Evolutionary conservation across 2,797 vertebrate species (phyloP).

Genomic region (Argentina silus): DNA sequence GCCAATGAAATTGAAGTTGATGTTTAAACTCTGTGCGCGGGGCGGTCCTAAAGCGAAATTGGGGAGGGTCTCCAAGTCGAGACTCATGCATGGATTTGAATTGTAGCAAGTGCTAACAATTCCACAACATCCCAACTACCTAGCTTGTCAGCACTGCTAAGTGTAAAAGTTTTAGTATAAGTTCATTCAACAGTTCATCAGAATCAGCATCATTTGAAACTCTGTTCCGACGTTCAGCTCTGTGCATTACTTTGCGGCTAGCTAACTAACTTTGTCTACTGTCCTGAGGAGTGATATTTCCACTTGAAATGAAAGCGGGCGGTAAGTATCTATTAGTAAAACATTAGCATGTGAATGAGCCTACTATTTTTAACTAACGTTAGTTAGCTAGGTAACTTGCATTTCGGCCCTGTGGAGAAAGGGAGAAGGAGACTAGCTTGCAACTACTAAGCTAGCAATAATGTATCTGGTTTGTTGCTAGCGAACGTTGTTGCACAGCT

Average conservation of each 20-base stretch:
- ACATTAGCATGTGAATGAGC: not conserved
- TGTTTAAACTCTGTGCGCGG: slow-evolving; percentile 80
- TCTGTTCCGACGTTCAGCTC: not conserved
- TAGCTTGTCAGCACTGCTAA: not conserved
- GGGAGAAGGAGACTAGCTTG: too few relatives aligned
- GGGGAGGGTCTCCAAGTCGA: slow-evolving; percentile 60
- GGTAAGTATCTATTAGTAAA: slow-evolving; percentile 69
- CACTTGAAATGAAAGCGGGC: slow-evolving; percentile 82
- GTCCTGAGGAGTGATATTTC: slow-evolving; percentile 28
- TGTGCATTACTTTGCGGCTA: not conserved
- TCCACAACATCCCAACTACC: slow-evolving; percentile 30
- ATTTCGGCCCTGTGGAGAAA: not conserved
- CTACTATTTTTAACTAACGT: not conserved
- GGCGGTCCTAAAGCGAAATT: slow-evolving; percentile 66
- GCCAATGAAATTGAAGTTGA: slow-evolving; percentile 67
- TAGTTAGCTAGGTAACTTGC: not conserved
- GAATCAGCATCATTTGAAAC: slow-evolving; percentile 29
- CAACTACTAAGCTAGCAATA: not conserved
- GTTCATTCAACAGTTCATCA: not conserved
- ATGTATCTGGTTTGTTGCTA: not conserved
- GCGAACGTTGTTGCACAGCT: not conserved
- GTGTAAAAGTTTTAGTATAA: not conserved
- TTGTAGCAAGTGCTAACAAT: slow-evolving; percentile 38
- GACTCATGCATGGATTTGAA: slow-evolving; percentile 72
- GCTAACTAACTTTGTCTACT: slow-evolving; percentile 14